Evolutionary conservation across 2,797 vertebrate species (phyloP).

Genomic region (Macropus fuliginosus): DNA sequence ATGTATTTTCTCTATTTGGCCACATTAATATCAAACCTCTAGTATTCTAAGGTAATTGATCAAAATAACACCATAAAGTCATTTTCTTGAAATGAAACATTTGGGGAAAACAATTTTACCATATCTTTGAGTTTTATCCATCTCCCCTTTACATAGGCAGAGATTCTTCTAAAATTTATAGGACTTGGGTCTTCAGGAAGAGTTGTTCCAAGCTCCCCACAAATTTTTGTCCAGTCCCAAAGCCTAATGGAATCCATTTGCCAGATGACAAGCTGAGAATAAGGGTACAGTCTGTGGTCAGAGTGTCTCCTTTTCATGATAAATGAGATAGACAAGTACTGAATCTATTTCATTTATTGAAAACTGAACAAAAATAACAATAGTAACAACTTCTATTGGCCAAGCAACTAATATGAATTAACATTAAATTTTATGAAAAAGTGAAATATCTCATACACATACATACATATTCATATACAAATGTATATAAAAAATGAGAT

Average conservation of each 20-base stretch:
- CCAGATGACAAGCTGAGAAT: background rate
- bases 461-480: background rate
- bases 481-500: background rate
- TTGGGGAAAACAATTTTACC: background rate
- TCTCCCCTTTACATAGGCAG: background rate
- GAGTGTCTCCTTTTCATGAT: background rate
- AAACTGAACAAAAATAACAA: background rate
- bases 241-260: background rate
- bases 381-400: background rate
- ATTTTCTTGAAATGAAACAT: background rate
- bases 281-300: background rate
- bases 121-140: background rate
- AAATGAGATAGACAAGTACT: background rate
- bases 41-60: conserved; percentile 11
- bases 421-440: background rate
- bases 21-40: background rate
- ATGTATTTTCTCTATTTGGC: background rate
- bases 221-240: background rate
- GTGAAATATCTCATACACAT: background rate
- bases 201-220: background rate
- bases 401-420: background rate
- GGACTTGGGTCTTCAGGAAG: background rate
- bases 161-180: background rate
- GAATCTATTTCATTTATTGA: background rate
- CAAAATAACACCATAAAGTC: background rate